A percentile compares a stretch with the other conserved stretches of the same genome.
phyloP scores from a whole-genome alignment of 2,113 vertebrate genomes.

The Psilopogon haemacephalus region DNA sequence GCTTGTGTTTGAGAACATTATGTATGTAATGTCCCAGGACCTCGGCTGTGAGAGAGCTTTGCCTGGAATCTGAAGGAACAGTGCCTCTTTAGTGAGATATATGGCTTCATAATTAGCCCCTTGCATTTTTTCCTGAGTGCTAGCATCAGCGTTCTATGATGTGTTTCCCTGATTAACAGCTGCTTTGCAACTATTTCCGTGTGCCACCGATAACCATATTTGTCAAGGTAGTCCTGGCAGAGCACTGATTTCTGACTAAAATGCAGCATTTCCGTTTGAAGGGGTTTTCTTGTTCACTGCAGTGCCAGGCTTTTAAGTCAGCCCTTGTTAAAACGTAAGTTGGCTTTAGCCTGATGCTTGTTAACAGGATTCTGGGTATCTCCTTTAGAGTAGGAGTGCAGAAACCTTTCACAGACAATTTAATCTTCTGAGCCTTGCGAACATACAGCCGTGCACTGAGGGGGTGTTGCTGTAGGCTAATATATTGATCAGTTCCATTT shows the following conservation, averaged over 20 bases:
- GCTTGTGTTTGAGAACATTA: not conserved
- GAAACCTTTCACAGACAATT: conserved; percentile 74
- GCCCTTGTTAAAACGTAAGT: conserved; percentile 65
- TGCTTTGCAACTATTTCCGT: conserved; percentile 83
- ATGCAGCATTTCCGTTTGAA: conserved; percentile 66
- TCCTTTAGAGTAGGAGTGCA: conserved; percentile 56
- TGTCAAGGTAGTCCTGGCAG: conserved; percentile 81
- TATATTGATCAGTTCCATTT: conserved; percentile 60
- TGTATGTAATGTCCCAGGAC: conserved; percentile 40
- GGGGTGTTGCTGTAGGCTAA: conserved; percentile 50
- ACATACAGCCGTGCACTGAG: conserved; percentile 10
- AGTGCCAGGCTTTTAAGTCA: conserved; percentile 66
- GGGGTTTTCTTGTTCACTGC: conserved; percentile 33
- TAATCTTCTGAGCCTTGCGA: conserved; percentile 59
- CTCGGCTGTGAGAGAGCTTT: not conserved
- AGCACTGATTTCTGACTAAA: conserved; percentile 80
- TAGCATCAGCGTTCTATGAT: conserved; percentile 84
- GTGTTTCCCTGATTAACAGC: conserved; percentile 85
- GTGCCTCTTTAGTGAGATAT: conserved; percentile 82
- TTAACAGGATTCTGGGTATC: conserved; percentile 71
- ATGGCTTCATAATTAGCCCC: conserved; percentile 83
- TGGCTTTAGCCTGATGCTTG: conserved; percentile 69
- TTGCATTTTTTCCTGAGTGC: conserved; percentile 82
- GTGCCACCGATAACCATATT: conserved; percentile 79
- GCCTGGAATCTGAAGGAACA: conserved; percentile 50